These are phyloP conservation scores for Oreochromis mossambicus DNA, from an alignment of 2,797 vertebrate genomes.

Conservation along the genomic window DNA sequence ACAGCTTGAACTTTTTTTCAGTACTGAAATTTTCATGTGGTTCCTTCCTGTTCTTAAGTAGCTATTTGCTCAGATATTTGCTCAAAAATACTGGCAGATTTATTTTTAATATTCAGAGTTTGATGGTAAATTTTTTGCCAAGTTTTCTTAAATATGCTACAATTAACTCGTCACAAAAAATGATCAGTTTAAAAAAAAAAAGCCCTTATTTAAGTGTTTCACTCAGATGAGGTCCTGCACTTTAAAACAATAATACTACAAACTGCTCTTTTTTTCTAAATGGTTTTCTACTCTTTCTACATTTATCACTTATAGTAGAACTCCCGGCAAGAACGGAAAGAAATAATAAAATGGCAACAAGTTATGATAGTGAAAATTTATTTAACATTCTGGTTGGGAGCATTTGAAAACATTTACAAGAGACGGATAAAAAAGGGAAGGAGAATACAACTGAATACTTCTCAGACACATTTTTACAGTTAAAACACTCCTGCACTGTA, in stretches of 20 bases:
- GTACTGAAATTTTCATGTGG: neutral
- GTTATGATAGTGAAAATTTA: neutral
- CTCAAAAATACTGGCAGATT: neutral
- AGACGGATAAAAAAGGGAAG: neutral
- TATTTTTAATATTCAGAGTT: neutral
- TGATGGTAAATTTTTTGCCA: neutral
- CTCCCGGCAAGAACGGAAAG: fast-evolving
- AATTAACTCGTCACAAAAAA: neutral
- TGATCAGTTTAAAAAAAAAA: neutral
- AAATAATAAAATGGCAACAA: neutral
- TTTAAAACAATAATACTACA: neutral
- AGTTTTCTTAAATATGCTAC: neutral
- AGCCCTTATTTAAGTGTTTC: neutral
- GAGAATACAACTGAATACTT: neutral
- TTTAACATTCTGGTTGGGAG: neutral
- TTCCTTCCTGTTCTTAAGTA: neutral
- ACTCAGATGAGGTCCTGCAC: neutral
- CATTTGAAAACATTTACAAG: neutral
- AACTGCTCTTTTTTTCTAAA: neutral
- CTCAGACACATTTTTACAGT: neutral
- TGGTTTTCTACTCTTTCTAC: neutral
- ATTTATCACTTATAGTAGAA: neutral
- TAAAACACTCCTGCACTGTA: neutral
- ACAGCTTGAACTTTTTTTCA: neutral
- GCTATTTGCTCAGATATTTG: neutral